phyloP scores from a whole-genome alignment of 2,888 invertebrate genomes.

The Apotomis capreana region DNA sequence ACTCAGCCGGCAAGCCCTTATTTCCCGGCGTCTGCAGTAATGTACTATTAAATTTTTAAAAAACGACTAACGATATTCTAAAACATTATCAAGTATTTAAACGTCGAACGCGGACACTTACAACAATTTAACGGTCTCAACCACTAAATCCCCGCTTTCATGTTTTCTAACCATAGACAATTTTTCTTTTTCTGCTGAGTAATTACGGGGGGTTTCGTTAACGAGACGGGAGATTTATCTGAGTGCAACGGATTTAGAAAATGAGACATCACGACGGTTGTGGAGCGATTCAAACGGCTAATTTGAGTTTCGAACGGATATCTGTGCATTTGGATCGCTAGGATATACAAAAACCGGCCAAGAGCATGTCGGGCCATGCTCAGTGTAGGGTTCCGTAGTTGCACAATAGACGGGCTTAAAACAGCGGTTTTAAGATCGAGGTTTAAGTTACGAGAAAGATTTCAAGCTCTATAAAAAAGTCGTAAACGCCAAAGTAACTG shows the following conservation, averaged over 20 bases:
- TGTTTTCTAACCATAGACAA: constrained; percentile 31
- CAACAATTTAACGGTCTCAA: constrained; percentile 42
- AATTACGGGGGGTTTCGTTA: constrained; percentile 41
- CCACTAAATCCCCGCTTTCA: constrained; percentile 37
- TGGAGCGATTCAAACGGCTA: constrained; percentile 37
- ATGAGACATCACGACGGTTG: constrained; percentile 42
- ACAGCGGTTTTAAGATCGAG: no score
- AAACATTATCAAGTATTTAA: constrained; percentile 3
- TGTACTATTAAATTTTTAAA: not conserved
- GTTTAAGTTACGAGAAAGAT: no score
- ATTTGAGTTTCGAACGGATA: constrained; percentile 33
- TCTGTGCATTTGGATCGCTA: constrained; percentile 16
- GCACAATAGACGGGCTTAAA: no score
- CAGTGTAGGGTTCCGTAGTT: no score
- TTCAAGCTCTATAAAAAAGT: no score
- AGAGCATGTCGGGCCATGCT: no score
- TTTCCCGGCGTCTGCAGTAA: no score
- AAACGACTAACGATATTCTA: constrained; percentile 10
- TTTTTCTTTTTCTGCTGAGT: constrained; percentile 31
- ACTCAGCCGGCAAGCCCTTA: no score
- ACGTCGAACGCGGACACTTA: constrained; percentile 27
- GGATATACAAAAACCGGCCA: not conserved
- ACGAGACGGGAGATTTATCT: constrained; percentile 44
- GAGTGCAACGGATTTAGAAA: constrained; percentile 44
- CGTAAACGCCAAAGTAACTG: no score